phyloP scores from a whole-genome alignment of 92 coral and sea anemone species.

The Parazoanthus atlanticus region DNA sequence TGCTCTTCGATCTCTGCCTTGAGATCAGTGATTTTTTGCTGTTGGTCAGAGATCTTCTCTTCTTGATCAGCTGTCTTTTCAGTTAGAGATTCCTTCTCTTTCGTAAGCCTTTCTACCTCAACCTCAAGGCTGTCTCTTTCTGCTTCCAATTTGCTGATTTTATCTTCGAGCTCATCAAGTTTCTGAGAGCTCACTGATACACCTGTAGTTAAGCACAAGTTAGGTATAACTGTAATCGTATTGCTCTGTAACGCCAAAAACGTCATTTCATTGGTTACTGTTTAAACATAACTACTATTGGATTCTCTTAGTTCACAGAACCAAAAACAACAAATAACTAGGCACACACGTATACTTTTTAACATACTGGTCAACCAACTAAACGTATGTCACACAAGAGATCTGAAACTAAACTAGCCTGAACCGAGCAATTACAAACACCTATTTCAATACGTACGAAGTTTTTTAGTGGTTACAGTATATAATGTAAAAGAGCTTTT shows the following conservation, averaged over 20 bases:
- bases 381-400: neutral
- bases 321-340: neutral
- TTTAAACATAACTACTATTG: too few species aligned
- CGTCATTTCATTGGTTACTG: too few species aligned
- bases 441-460: neutral
- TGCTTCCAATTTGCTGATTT: slow-evolving; percentile 73
- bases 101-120: slow-evolving; percentile 71
- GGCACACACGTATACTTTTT: neutral
- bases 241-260: neutral
- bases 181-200: slow-evolving; percentile 66
- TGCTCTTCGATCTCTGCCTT: slow-evolving; percentile 64
- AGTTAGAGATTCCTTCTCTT: slow-evolving; percentile 70
- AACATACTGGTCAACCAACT: neutral
- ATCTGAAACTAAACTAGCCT: neutral
- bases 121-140: slow-evolving; percentile 82
- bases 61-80: slow-evolving; percentile 67
- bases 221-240: too few species aligned
- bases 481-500: too few species aligned
- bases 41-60: slow-evolving; percentile 55
- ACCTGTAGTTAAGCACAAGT: slow-evolving; percentile 53
- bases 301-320: neutral
- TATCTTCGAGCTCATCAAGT: slow-evolving; percentile 95
- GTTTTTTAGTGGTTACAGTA: too few species aligned
- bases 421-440: neutral
- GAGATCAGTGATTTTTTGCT: slow-evolving; percentile 62